These are phyloP conservation scores for Rhadinocentrus ornatus DNA, from an alignment of 2,797 vertebrate genomes.

Conservation along the genomic window DNA sequence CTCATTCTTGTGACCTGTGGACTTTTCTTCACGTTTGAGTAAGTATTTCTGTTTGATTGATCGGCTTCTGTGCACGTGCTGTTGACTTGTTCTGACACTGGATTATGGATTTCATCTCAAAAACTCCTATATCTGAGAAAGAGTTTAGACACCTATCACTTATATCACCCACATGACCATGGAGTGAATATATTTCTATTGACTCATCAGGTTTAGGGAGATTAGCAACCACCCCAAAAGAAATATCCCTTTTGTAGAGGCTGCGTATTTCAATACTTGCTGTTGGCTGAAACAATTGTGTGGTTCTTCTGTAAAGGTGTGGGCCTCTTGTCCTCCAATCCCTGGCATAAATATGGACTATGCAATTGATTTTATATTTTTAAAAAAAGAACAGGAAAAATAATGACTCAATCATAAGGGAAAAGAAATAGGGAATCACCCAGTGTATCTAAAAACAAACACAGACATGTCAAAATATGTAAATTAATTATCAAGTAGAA, in stretches of 20 bases:
- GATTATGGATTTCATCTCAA: conserved; percentile 44
- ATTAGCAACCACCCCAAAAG: conserved; percentile 21
- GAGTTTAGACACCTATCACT: conserved; percentile 46
- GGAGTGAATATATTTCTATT: conserved; percentile 34
- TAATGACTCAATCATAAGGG: background rate
- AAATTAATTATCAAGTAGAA: background rate
- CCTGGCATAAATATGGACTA: background rate
- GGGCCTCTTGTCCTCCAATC: conserved; percentile 5
- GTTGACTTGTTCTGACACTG: conserved; percentile 16
- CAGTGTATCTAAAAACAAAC: background rate
- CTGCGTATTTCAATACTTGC: background rate
- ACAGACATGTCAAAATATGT: background rate
- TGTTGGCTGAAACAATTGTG: conserved; percentile 1
- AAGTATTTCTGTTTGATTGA: conserved; percentile 78
- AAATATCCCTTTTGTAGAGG: background rate
- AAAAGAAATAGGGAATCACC: background rate
- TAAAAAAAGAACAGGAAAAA: background rate
- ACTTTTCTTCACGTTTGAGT: conserved; percentile 99
- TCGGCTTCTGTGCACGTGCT: background rate
- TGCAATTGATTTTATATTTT: background rate
- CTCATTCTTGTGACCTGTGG: conserved; percentile 97
- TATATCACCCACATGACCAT: conserved; percentile 42
- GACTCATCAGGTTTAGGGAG: conserved; percentile 27
- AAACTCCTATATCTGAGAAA: conserved; percentile 42
- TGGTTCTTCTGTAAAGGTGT: conserved; percentile 18